Evolutionary conservation across 2,797 vertebrate species (phyloP).

Genomic region (Oryzias sinensis): DNA sequence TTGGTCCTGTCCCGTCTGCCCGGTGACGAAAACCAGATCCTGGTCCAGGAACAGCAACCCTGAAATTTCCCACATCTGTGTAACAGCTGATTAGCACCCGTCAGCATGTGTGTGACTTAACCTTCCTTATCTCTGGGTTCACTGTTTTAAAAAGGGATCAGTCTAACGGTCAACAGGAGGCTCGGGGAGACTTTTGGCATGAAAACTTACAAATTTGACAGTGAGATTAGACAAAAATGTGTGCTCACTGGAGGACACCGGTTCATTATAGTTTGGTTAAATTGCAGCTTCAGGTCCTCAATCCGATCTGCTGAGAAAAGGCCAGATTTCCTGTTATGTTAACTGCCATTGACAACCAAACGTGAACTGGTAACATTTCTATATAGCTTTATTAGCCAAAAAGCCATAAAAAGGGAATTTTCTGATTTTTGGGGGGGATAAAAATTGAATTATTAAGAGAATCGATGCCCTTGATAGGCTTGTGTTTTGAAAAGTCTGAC

Average conservation of each 20-base stretch:
- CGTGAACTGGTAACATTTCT: conserved; percentile 17
- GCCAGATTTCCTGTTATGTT: conserved; percentile 19
- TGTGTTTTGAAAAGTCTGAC: conserved; percentile 3
- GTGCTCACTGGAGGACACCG: conserved; percentile 32
- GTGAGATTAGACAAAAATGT: conserved; percentile 11
- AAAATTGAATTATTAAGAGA: conserved; percentile 8
- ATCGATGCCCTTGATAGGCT: conserved; percentile 13
- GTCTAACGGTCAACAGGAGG: conserved; percentile 20
- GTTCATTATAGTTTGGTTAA: conserved; percentile 55
- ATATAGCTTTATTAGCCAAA: not conserved
- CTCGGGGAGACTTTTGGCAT: not conserved
- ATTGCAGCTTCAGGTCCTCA: conserved; percentile 46
- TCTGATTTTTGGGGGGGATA: not conserved
- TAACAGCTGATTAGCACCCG: conserved; percentile 55
- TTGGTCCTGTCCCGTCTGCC: conserved; percentile 51
- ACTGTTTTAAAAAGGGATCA: conserved; percentile 38
- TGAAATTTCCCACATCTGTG: conserved; percentile 63
- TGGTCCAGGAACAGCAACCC: conserved; percentile 39
- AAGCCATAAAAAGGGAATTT: no score
- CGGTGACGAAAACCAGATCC: conserved; percentile 65
- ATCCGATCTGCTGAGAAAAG: conserved; percentile 39
- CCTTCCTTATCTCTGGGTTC: conserved; percentile 53
- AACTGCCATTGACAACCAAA: conserved; percentile 15
- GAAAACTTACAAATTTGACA: conserved; percentile 6
- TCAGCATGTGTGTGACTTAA: conserved; percentile 41